Evolutionary conservation across 2,888 invertebrate genomes (phyloP).

Genomic region (Microchrysa polita): DNA sequence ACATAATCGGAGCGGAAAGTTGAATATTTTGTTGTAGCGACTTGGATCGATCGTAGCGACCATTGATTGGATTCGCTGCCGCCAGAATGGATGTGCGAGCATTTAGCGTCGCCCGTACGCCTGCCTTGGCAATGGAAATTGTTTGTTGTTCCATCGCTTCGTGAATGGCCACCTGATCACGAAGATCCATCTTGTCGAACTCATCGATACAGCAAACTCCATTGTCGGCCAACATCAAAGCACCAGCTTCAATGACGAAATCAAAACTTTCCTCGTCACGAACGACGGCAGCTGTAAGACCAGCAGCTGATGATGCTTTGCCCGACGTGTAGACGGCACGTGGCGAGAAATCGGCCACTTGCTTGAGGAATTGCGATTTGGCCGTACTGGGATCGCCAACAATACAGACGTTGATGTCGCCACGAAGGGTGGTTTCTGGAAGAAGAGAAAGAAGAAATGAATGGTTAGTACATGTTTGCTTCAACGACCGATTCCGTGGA

Average conservation of each 20-base stretch:
- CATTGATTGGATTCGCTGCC: constrained; percentile 98
- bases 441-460: constrained; percentile 4
- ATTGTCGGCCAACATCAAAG: constrained; percentile 98
- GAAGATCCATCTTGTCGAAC: constrained; percentile 99
- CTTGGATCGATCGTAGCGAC: constrained; percentile 93
- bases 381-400: constrained; percentile 99
- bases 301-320: constrained; percentile 97
- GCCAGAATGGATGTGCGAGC: constrained; percentile 97
- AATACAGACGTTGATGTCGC: constrained; percentile 97
- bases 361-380: constrained; percentile 96
- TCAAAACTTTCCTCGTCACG: constrained; percentile 96
- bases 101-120: constrained; percentile 95
- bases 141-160: constrained; percentile 99
- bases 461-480: too few relatives aligned
- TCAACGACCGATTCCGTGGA: too few relatives aligned
- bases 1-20: constrained; percentile 97
- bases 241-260: constrained; percentile 99
- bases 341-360: constrained; percentile 93
- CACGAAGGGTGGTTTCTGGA: constrained; percentile 85
- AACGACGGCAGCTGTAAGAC: constrained; percentile 98
- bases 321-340: constrained; percentile 98
- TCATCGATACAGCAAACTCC: constrained; percentile 99
- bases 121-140: constrained; percentile 98
- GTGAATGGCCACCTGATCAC: constrained; percentile 99
- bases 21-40: constrained; percentile 94